These are phyloP conservation scores for Eurois occulta DNA, from an alignment of 2,888 invertebrate genomes.

Conservation along the genomic window DNA sequence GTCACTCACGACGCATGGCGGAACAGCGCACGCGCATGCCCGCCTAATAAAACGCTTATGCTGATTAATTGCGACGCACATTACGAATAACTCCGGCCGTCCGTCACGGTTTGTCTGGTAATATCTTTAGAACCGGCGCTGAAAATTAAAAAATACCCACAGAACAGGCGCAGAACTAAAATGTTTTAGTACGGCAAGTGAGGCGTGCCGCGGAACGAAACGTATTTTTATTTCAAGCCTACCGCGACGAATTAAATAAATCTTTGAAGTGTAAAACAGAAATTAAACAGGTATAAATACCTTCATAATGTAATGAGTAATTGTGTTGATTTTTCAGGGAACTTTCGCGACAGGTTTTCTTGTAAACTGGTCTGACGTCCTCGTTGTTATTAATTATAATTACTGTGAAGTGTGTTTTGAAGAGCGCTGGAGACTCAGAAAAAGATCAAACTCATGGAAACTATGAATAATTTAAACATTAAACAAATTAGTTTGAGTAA, in stretches of 20 bases:
- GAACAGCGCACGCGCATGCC: conserved; percentile 75
- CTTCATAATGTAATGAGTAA: conserved; percentile 52
- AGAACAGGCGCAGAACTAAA: conserved; percentile 79
- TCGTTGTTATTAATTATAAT: conserved; percentile 36
- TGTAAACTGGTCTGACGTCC: background rate
- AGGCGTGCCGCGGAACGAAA: conserved; percentile 71
- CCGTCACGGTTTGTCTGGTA: conserved; percentile 72
- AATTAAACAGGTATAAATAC: conserved; percentile 57
- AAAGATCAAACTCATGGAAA: conserved; percentile 9
- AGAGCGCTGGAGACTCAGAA: background rate
- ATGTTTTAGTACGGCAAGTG: conserved; percentile 72
- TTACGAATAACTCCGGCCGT: conserved; percentile 73
- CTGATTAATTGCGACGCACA: conserved; percentile 83
- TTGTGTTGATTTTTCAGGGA: conserved; percentile 37
- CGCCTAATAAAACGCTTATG: conserved; percentile 85
- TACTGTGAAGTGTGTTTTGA: conserved; percentile 18
- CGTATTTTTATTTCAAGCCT: conserved; percentile 74
- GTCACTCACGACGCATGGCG: conserved; percentile 81
- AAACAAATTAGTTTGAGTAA: background rate
- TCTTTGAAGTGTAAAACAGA: conserved; percentile 68
- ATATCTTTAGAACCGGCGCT: conserved; percentile 70
- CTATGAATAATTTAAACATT: conserved; percentile 1
- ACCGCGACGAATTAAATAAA: conserved; percentile 76
- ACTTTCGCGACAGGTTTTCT: conserved; percentile 4
- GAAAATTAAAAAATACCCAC: conserved; percentile 71